Evolutionary conservation across 2,113 vertebrate species (phyloP).

Genomic region (Nettapus auritus): DNA sequence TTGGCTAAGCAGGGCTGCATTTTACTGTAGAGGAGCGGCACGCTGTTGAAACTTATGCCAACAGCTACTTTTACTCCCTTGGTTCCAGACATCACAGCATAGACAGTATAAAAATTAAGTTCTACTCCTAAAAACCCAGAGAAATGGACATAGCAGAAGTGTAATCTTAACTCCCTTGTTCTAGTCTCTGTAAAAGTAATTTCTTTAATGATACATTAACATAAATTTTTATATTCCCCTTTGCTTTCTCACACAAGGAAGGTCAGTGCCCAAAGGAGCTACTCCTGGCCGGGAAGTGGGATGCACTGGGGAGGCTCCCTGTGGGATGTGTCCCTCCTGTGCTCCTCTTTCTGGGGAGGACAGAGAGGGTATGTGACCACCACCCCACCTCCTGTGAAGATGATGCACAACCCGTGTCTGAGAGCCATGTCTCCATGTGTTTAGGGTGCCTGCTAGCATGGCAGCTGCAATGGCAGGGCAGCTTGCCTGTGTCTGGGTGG

Average conservation of each 20-base stretch:
- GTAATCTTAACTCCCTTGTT: neutral
- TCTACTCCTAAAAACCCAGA: neutral
- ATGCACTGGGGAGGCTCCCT: neutral
- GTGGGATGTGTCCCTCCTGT: neutral
- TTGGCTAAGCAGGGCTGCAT: neutral
- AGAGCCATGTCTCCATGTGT: fast-evolving
- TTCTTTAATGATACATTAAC: neutral
- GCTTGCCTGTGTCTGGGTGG: neutral
- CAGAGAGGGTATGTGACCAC: neutral
- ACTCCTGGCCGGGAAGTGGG: neutral
- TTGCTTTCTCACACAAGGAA: neutral
- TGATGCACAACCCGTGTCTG: neutral
- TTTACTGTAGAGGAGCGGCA: neutral
- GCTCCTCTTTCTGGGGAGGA: neutral
- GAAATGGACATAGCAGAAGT: neutral
- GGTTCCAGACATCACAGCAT: neutral
- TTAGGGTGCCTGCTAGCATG: neutral
- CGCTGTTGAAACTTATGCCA: neutral
- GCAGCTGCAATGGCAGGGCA: neutral
- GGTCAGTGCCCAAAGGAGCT: neutral
- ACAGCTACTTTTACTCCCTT: neutral
- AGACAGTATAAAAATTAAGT: neutral
- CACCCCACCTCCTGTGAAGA: neutral
- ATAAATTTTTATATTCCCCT: neutral
- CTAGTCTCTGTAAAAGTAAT: neutral